Percentiles rank a stretch among this genome's conserved stretches.
phyloP scores from a whole-genome alignment of 2,113 vertebrate genomes.

The Gila orcuttii region DNA sequence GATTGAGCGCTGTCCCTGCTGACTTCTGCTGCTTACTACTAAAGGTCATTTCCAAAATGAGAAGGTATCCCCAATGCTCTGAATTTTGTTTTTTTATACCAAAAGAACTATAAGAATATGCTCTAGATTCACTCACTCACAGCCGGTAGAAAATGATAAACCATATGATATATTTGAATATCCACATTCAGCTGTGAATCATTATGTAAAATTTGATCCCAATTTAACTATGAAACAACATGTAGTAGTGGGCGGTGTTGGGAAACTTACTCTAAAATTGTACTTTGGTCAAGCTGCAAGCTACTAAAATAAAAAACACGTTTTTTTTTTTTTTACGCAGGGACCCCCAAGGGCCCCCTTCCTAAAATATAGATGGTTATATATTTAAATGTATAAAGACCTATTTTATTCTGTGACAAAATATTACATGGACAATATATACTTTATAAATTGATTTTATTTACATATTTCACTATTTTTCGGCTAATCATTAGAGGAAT shows the following conservation, averaged over 20 bases:
- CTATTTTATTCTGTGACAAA: background rate
- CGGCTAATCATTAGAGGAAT: too few species aligned
- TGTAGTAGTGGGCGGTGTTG: background rate
- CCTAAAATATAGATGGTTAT: background rate
- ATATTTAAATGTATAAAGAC: background rate
- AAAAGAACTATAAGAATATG: background rate
- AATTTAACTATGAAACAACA: background rate
- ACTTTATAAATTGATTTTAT: background rate
- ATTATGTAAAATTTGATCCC: background rate
- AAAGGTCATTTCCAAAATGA: slow-evolving; percentile 34
- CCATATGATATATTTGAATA: background rate
- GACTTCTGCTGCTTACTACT: slow-evolving; percentile 33
- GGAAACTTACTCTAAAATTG: background rate
- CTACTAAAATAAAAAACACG: background rate
- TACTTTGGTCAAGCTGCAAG: background rate
- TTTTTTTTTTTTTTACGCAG: too few species aligned
- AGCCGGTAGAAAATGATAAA: background rate
- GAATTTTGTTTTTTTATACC: background rate
- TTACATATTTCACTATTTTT: too few species aligned
- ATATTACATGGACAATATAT: background rate
- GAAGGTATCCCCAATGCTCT: slow-evolving; percentile 1
- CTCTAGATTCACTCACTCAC: background rate
- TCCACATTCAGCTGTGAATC: background rate
- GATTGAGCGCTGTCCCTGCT: slow-evolving; percentile 37
- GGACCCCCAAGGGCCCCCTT: background rate